Evolutionary conservation across 2,113 vertebrate genomes (phyloP).

Genomic region (Erythrocebus patas): DNA sequence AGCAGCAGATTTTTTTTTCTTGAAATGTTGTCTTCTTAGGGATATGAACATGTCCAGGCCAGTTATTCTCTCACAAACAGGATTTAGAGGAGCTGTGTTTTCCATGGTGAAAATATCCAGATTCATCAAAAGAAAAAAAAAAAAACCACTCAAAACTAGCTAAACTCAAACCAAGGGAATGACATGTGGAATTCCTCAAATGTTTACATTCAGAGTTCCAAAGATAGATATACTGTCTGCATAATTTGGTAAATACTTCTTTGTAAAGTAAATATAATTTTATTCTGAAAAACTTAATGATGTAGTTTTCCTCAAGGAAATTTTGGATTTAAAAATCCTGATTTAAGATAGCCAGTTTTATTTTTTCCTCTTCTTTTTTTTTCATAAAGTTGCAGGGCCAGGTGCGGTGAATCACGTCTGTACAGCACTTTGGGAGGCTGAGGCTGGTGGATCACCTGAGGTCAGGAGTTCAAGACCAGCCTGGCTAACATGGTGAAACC

Average conservation of each 20-base stretch:
- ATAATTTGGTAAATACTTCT: conserved; percentile 15
- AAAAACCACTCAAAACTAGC: neutral
- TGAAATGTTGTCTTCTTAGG: neutral
- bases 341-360: neutral
- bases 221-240: neutral
- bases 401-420: too few species aligned
- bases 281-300: neutral
- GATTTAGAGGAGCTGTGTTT: conserved; percentile 15
- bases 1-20: neutral
- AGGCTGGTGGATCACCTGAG: too few species aligned
- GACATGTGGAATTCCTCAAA: neutral
- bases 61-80: conserved; percentile 16
- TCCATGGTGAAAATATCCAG: neutral
- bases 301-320: neutral
- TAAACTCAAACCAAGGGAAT: neutral
- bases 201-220: neutral
- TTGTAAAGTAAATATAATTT: conserved; percentile 42
- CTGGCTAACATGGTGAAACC: too few species aligned
- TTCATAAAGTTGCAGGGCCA: too few species aligned
- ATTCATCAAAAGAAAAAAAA: neutral
- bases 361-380: too few species aligned
- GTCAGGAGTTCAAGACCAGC: too few species aligned
- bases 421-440: too few species aligned
- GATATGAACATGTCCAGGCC: neutral
- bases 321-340: neutral